phyloP scores from a whole-genome alignment of 2,888 invertebrate genomes.

The Apoda limacodes region DNA sequence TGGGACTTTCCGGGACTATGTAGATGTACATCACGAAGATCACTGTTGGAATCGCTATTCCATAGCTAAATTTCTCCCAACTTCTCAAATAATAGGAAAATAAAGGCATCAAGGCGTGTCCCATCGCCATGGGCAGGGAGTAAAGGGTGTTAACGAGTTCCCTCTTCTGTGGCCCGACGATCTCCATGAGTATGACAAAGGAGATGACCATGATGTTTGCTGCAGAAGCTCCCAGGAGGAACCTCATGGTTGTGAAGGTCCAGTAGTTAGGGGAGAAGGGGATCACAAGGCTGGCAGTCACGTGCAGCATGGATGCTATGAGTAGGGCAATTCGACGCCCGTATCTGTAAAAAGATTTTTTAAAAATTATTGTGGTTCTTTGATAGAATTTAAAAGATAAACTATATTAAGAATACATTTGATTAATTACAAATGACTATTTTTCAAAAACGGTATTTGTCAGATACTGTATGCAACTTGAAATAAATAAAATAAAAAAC shows the following conservation, averaged over 20 bases:
- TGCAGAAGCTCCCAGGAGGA: conserved; percentile 75
- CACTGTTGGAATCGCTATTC: conserved; percentile 64
- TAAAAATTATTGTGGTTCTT: too few species aligned
- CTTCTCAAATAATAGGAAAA: conserved; percentile 71
- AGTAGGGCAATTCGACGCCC: conserved; percentile 78
- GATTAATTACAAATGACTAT: too few species aligned
- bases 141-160: conserved; percentile 64
- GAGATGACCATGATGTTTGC: conserved; percentile 81
- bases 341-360: conserved; percentile 59
- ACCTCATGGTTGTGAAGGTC: conserved; percentile 70
- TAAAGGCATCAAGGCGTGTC: conserved; percentile 69
- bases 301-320: conserved; percentile 69
- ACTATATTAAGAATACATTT: too few species aligned
- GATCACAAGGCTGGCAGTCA: conserved; percentile 71
- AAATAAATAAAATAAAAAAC: too few species aligned
- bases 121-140: conserved; percentile 72
- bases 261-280: conserved; percentile 70
- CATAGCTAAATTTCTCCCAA: conserved; percentile 72
- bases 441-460: too few species aligned
- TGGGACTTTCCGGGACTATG: conserved; percentile 79
- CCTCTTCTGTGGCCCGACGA: conserved; percentile 57
- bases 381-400: too few species aligned
- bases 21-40: conserved; percentile 72
- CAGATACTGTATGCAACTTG: too few species aligned
- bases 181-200: conserved; percentile 72